A percentile compares a stretch with the other conserved stretches of the same genome.
These are phyloP conservation scores for Belonocnema kinseyi DNA, from an alignment of 1,140 invertebrate species.

Conservation along the genomic window DNA sequence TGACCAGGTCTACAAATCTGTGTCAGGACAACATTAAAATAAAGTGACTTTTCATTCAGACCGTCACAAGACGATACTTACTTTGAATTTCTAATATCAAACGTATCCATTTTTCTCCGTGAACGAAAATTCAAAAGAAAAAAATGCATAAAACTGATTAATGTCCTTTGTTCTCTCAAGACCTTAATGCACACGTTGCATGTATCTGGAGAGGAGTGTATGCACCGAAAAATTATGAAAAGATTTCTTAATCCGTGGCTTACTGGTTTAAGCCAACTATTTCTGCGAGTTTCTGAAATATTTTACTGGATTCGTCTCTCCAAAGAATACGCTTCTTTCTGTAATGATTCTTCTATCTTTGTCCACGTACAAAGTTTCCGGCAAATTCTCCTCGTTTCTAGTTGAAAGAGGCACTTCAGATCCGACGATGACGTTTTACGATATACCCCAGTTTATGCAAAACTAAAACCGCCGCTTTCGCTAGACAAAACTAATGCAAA, in stretches of 20 bases:
- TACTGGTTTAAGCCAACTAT: constrained; percentile 7
- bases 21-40: too few species aligned
- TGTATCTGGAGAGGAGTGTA: too few species aligned
- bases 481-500: constrained; percentile 5
- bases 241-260: neutral
- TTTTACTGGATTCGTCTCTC: neutral
- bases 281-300: neutral
- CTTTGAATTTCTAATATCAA: too few species aligned
- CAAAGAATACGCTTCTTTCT: neutral
- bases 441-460: neutral
- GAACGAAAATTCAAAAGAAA: too few species aligned
- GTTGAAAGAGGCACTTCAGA: too few species aligned
- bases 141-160: neutral
- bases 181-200: too few species aligned
- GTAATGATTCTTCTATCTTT: neutral
- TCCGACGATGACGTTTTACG: neutral
- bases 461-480: neutral
- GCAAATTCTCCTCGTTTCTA: neutral
- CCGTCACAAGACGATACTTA: too few species aligned
- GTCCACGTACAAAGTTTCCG: neutral
- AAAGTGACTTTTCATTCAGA: too few species aligned
- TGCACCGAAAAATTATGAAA: neutral
- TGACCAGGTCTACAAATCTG: too few species aligned
- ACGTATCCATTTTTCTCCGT: too few species aligned
- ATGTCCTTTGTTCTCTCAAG: too few species aligned